Conservation (phyloP, 2,797 vertebrate genomes). For the Manis crassicaudata region DNA sequence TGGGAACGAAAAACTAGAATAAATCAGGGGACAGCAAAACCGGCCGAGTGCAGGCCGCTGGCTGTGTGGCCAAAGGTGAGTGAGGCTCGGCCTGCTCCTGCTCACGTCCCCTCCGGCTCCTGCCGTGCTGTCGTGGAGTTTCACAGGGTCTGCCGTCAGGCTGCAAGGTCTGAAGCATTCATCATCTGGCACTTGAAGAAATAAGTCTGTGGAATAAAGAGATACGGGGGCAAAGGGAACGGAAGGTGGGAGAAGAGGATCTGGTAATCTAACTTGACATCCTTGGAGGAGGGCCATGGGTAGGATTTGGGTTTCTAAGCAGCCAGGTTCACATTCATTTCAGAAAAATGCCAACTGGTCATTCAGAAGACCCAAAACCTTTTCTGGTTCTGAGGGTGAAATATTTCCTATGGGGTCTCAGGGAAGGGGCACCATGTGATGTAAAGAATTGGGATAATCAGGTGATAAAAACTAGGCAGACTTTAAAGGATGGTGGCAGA, state of each 20-base stretch:
- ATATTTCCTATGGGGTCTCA: background rate
- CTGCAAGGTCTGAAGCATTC: background rate
- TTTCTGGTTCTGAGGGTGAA: background rate
- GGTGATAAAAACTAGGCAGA: background rate
- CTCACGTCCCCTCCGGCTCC: fast-evolving
- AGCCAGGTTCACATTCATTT: background rate
- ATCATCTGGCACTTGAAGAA: background rate
- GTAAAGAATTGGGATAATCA: fast-evolving
- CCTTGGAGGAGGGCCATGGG: background rate
- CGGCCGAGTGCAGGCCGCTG: fast-evolving
- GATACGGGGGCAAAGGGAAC: fast-evolving
- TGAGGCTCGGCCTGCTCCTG: fast-evolving
- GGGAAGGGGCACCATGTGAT: background rate
- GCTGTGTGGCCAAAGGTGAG: fast-evolving
- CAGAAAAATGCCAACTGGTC: fast-evolving
- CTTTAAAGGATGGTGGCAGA: fast-evolving
- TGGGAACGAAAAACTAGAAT: background rate
- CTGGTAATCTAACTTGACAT: too few relatives aligned
- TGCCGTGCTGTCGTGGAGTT: fast-evolving
- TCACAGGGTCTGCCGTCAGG: background rate
- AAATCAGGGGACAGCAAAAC: background rate
- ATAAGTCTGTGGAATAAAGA: background rate
- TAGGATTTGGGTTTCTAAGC: background rate
- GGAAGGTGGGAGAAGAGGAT: background rate
- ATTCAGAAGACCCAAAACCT: background rate